Evolutionary conservation across 2,113 vertebrate genomes (phyloP), one percentile per base, ranked within the genome.

Genomic region (Raphicerus campestris): DNA sequence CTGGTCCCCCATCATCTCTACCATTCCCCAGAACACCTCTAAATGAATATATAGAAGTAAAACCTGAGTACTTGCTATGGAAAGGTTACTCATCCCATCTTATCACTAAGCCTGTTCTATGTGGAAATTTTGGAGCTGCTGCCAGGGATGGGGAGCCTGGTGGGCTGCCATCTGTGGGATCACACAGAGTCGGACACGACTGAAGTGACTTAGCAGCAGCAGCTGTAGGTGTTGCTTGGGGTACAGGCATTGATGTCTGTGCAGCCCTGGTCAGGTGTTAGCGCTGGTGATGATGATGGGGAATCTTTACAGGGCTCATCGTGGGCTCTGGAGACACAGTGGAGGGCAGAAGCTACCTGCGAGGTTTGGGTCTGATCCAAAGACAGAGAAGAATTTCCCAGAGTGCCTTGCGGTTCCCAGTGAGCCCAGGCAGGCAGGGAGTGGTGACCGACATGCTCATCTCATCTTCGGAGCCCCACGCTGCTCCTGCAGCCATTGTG

Each of bases 261-360:
- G 28, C 2, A 51, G 35, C 24, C 17, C 85, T 66, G 17, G 32
- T 56, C 35, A 45, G 17, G 32, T 17, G 20, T 20, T 45, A 17
- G 15, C 6, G 8, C 73, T 35, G 9, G 58, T 32, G 5, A 3
- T 55, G 14, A 42, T 0, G 17, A 16, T 2, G 15, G 53, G 8
- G 51, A 39, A 7, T 42, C 49, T 24, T 49, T 39, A 45, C 0
- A 20, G 93, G 5, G 0, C 7, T 87, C 5, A 2, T 13, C n/a
- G 1, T 22, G 16, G 35, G 3, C 42, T 2, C 45, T 66, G 30
- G 58, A 66, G 32, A 39, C n/a, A 7, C 15, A 8, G 3, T 10
- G 11, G 22, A 63, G 19, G n/a, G 45, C 22, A 7, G 32, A 16
- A 11, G 15, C 28, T 16, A 16, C 26, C n/a, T 91, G 0, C 19